phyloP scores from a whole-genome alignment of 1,140 invertebrate genomes.

The Achatina immaculata region DNA sequence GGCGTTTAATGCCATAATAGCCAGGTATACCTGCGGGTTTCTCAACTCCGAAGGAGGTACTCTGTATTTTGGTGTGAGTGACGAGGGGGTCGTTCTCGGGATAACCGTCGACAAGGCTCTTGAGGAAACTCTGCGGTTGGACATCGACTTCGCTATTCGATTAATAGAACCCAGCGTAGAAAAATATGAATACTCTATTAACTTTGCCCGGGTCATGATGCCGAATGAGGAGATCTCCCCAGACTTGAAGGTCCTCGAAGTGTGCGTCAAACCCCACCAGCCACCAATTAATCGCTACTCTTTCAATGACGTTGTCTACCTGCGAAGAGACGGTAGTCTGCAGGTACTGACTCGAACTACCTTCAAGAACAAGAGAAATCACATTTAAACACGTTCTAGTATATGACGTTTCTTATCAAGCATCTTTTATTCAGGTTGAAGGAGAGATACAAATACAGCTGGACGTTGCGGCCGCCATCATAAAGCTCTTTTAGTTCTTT shows the following conservation, averaged over 20 bases:
- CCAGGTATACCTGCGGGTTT: slow-evolving; percentile 25
- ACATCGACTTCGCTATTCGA: background rate
- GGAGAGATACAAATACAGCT: too few species aligned
- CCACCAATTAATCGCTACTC: background rate
- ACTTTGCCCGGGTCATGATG: slow-evolving; percentile 16
- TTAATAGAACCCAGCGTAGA: background rate
- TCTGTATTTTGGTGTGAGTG: slow-evolving; percentile 24
- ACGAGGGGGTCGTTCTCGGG: slow-evolving; percentile 25
- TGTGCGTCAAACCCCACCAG: slow-evolving; percentile 26
- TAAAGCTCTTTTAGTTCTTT: background rate
- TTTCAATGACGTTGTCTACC: slow-evolving; percentile 1
- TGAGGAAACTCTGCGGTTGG: background rate
- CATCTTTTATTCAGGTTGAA: too few species aligned
- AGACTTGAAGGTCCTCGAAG: slow-evolving; percentile 24
- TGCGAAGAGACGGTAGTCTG: slow-evolving; percentile 18
- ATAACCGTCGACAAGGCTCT: background rate
- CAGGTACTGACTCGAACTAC: background rate
- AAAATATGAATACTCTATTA: slow-evolving; percentile 5
- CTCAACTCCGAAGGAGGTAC: slow-evolving; percentile 31
- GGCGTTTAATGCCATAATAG: background rate
- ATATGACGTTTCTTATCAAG: too few species aligned
- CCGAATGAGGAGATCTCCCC: background rate
- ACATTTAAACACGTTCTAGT: background rate
- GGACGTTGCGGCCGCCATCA: background rate
- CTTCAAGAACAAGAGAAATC: background rate